These are phyloP conservation scores for Belonocnema kinseyi DNA, from an alignment of 1,140 invertebrate species.

Conservation along the genomic window DNA sequence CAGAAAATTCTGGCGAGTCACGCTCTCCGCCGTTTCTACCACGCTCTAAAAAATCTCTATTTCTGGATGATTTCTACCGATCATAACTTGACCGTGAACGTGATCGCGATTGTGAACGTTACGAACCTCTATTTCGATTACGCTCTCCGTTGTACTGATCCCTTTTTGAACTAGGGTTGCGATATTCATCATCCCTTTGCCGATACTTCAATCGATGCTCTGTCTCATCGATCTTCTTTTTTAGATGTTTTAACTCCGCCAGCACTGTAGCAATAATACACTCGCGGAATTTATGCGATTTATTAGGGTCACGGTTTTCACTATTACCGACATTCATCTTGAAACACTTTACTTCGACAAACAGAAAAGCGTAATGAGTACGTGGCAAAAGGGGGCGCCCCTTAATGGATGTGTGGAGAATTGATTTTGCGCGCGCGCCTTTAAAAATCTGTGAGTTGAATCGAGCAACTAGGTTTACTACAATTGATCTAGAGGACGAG, in stretches of 20 bases:
- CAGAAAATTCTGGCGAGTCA: neutral
- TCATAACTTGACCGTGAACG: neutral
- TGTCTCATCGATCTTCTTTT: neutral
- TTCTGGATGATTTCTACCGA: neutral
- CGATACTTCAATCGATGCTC: too few relatives aligned
- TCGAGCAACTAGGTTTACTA: neutral
- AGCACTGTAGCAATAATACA: neutral
- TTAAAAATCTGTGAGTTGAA: neutral
- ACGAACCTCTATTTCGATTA: neutral
- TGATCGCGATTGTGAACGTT: too few relatives aligned
- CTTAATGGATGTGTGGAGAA: neutral
- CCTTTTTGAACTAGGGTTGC: too few relatives aligned
- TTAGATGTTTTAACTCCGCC: neutral
- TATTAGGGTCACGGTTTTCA: too few relatives aligned
- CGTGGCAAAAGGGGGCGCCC: neutral
- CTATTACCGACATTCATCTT: neutral
- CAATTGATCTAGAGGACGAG: neutral
- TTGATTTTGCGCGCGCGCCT: neutral
- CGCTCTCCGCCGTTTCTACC: too few relatives aligned
- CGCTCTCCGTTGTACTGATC: neutral
- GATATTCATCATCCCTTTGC: too few relatives aligned
- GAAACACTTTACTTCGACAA: neutral
- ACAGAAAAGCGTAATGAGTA: conserved; percentile 5
- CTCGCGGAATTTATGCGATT: neutral
- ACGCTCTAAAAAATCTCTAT: neutral